phyloP scores from a whole-genome alignment of 2,113 vertebrate genomes.

The Syngnathoides biaculeatus region DNA sequence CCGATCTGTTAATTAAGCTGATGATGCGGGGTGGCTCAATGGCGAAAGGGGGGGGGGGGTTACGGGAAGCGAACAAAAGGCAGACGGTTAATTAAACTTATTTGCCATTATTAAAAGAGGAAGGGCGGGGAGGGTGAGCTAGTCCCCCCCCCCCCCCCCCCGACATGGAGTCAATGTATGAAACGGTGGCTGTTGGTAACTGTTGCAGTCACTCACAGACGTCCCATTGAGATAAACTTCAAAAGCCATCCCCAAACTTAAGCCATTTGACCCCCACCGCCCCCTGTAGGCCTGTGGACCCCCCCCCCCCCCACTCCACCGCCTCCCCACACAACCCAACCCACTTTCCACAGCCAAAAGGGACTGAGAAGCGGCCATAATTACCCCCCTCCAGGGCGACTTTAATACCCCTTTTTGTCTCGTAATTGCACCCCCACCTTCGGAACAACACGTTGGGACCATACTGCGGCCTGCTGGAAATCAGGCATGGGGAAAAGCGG shows the following conservation, averaged over 20 bases:
- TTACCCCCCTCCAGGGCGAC: slow-evolving; percentile 70
- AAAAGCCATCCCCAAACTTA: slow-evolving; percentile 55
- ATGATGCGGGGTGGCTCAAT: slow-evolving; percentile 50
- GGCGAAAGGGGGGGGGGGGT: slow-evolving; percentile 39
- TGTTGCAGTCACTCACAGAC: slow-evolving; percentile 49
- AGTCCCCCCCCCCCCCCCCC: slow-evolving; percentile 14
- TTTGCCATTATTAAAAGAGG: slow-evolving; percentile 54
- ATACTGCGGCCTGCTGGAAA: slow-evolving; percentile 67
- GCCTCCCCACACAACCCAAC: slow-evolving; percentile 21
- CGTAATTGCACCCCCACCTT: slow-evolving; percentile 72
- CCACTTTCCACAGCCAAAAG: slow-evolving; percentile 45
- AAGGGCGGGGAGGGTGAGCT: neutral
- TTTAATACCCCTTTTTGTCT: slow-evolving; percentile 74
- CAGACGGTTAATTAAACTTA: slow-evolving; percentile 58
- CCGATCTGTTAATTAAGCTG: slow-evolving; percentile 55
- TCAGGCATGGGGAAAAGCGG: slow-evolving; percentile 44
- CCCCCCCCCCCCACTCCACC: slow-evolving; percentile 3
- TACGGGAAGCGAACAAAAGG: slow-evolving; percentile 51
- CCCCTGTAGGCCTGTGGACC: slow-evolving; percentile 3
- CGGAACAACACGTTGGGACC: slow-evolving; percentile 70
- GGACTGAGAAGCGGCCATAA: slow-evolving; percentile 63
- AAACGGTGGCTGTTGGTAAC: slow-evolving; percentile 59
- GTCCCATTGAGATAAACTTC: slow-evolving; percentile 50
- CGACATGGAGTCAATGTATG: slow-evolving; percentile 51
- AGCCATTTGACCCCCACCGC: slow-evolving; percentile 56